These are phyloP conservation scores for Antennarius striatus DNA, from an alignment of 2,113 vertebrate species.

Conservation along the genomic window DNA sequence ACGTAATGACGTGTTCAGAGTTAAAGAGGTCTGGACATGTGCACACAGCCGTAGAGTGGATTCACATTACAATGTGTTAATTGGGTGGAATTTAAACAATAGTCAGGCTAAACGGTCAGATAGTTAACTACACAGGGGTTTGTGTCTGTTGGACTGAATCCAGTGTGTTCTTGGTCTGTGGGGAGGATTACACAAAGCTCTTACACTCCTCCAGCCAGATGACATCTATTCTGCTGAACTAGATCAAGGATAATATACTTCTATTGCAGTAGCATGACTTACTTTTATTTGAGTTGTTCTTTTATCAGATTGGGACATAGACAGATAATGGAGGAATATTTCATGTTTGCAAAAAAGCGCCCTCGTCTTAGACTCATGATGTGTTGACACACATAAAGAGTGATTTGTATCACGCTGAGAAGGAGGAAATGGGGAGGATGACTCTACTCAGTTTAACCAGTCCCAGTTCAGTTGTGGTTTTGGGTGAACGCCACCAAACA, in stretches of 20 bases:
- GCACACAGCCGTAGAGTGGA: constrained; percentile 8
- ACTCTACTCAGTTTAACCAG: constrained; percentile 36
- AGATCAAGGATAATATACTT: neutral
- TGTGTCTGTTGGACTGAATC: constrained; percentile 58
- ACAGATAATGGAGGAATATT: too few species aligned
- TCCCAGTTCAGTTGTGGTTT: constrained; percentile 47
- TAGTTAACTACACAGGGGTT: constrained; percentile 38
- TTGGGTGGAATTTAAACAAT: constrained; percentile 78
- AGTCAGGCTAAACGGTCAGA: constrained; percentile 59
- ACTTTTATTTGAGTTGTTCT: too few species aligned
- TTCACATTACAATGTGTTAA: constrained; percentile 63
- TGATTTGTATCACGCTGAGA: constrained; percentile 44
- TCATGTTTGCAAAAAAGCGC: too few species aligned
- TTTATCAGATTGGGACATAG: too few species aligned
- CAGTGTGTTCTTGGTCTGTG: constrained; percentile 42
- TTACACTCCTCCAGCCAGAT: constrained; percentile 47
- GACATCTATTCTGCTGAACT: constrained; percentile 32
- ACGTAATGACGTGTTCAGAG: constrained; percentile 31
- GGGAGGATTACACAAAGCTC: constrained; percentile 54
- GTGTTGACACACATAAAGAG: constrained; percentile 1
- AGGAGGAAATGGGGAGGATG: constrained; percentile 34
- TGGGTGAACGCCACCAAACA: constrained; percentile 16
- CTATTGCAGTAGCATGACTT: neutral
- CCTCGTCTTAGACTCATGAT: too few species aligned
- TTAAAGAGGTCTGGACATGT: constrained; percentile 21